Base-by-base conservation (phyloP, 2,113 vertebrate species). In the Tonatia bakeri region DNA sequence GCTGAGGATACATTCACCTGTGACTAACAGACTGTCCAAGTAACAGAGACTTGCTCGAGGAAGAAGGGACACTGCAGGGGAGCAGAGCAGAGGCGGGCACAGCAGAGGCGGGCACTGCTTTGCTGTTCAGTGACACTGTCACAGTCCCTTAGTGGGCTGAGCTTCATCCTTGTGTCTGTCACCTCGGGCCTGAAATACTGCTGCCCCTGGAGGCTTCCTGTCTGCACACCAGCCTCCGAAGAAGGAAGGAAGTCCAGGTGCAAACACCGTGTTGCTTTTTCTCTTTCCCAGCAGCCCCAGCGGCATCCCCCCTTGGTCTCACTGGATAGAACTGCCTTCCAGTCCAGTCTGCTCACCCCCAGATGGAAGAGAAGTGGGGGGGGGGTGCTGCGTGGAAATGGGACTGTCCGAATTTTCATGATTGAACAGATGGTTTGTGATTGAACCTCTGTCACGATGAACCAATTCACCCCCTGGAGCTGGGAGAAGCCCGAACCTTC, bases 61-160 rank as follows among this genome's bases (percentile, higher is more conserved):
- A 40, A 12, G 33, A 14, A 65, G 82, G 36, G 15, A 11, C 0
- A 1, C 47, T 75, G 22, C 11, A 26, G 43, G 26, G 5, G 22
- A 76, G 28, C 9, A 15, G 61, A 76, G 28, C 7, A 43, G 43
- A 43, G 43, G n/a, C n/a, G n/a, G n/a, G n/a, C n/a, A 11, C 45
- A 7, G 9, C 45, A 12, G 64, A 47, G 28, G 38, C 8, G 16
- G 38, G 14, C 47, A 4, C 10, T 2, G 38, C 36, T 72, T 52
- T 67, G 72, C 22, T 40, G 26, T 3, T 36, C 19, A 0, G 1
- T 8, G 69, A 24, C 28, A 33, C 31, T 26, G 0, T 5, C 67
- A 19, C 6, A 3, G 26, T 10, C 12, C 31, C 40, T 69, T 3
- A 2, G 3, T 17, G 31, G 14, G 1, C 7, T 77, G 5, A 13